Evolutionary conservation across 2,113 vertebrate genomes (phyloP).

Genomic region (Ornithorhynchus anatinus): DNA sequence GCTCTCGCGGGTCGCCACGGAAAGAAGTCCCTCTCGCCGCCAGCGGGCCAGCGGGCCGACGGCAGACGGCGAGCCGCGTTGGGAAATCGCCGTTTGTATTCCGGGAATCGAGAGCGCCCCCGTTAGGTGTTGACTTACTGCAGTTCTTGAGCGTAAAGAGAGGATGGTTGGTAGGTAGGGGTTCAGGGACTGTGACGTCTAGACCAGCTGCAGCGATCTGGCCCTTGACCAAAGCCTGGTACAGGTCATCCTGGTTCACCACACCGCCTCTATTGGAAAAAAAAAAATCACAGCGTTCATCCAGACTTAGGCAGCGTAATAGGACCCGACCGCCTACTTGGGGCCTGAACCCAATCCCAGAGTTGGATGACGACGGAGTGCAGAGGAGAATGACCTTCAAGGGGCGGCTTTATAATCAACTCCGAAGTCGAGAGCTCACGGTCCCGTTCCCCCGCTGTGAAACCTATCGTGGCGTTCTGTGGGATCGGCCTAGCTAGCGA

Average conservation of each 20-base stretch:
- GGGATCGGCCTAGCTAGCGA: slow-evolving; percentile 5
- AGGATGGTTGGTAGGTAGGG: slow-evolving; percentile 68
- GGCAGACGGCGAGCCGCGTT: neutral
- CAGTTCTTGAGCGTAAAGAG: slow-evolving; percentile 76
- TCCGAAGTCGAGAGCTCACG: fast-evolving
- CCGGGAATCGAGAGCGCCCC: fast-evolving
- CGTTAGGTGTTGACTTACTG: slow-evolving; percentile 31
- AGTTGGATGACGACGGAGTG: neutral
- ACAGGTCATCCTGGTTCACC: slow-evolving; percentile 73
- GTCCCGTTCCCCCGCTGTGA: neutral
- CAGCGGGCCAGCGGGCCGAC: neutral
- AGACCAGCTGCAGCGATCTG: slow-evolving; percentile 70
- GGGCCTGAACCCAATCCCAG: neutral
- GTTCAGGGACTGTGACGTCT: slow-evolving; percentile 72
- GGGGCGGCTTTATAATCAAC: neutral
- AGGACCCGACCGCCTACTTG: neutral
- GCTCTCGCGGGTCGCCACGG: too few relatives aligned
- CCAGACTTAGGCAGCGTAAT: fast-evolving
- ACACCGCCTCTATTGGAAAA: slow-evolving; percentile 58
- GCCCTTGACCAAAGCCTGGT: slow-evolving; percentile 60
- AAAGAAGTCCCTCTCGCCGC: too few relatives aligned
- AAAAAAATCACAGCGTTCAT: neutral
- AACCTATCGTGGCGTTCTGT: neutral
- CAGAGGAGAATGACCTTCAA: neutral
- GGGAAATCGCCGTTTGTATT: neutral